Evolutionary conservation across 2,888 invertebrate species (phyloP).

Genomic region (Arctia plantaginis): DNA sequence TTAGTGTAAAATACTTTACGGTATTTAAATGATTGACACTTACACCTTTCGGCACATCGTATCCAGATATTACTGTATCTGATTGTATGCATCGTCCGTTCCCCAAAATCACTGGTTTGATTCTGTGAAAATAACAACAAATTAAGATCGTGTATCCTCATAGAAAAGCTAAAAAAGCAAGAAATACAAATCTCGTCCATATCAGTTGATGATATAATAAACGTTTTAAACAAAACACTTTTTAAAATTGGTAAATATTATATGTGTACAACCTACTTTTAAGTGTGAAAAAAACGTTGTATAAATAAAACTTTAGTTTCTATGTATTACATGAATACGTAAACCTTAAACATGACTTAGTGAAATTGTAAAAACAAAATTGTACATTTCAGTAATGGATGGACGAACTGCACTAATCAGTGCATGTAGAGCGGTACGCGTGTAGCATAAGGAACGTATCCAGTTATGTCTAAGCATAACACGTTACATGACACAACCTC

Average conservation of each 20-base stretch:
- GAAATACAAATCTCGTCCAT: conserved; percentile 19
- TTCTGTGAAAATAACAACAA: conserved; percentile 81
- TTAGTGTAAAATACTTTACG: neutral
- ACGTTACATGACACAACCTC: conserved; percentile 22
- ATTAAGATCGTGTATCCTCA: conserved; percentile 7
- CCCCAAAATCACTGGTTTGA: conserved; percentile 93
- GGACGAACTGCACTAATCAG: conserved; percentile 41
- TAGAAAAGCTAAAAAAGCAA: conserved; percentile 10
- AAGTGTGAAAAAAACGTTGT: neutral
- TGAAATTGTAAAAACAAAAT: conserved; percentile 8
- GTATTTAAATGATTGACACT: conserved; percentile 51
- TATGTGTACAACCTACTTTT: conserved; percentile 6
- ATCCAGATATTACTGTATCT: conserved; percentile 91
- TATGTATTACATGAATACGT: conserved; percentile 1
- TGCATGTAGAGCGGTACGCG: conserved; percentile 42
- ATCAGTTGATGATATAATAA: conserved; percentile 22
- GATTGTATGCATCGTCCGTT: conserved; percentile 92
- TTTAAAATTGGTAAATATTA: conserved; percentile 13
- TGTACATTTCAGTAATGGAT: conserved; percentile 30
- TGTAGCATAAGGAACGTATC: conserved; percentile 8
- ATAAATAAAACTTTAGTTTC: conserved; percentile 2
- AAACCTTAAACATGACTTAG: neutral
- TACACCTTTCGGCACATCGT: conserved; percentile 93
- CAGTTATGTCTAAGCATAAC: conserved; percentile 37
- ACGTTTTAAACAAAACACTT: too few relatives aligned